These are phyloP conservation scores for Columba livia DNA, from an alignment of 2,113 vertebrate genomes.

Conservation along the genomic window DNA sequence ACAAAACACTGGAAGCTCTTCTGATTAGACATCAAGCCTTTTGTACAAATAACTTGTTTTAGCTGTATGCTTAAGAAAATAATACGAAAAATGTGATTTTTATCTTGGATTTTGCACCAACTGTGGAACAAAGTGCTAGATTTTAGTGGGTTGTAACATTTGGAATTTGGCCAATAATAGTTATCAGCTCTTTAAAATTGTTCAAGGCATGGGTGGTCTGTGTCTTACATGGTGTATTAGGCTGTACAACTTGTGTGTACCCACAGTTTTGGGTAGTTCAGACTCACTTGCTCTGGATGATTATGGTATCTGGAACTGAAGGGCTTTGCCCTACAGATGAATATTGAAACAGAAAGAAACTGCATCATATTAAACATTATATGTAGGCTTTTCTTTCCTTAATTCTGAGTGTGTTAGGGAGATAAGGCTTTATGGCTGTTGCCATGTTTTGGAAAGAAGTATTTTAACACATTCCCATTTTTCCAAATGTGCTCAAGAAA, in stretches of 20 bases:
- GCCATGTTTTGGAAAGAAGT: neutral
- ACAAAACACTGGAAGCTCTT: neutral
- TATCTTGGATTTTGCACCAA: neutral
- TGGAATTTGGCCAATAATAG: neutral
- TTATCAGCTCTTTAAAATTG: neutral
- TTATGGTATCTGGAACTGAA: neutral
- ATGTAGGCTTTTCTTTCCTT: neutral
- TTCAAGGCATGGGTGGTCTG: neutral
- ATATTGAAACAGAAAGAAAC: neutral
- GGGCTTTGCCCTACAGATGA: neutral
- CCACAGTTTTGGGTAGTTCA: neutral
- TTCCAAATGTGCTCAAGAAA: neutral
- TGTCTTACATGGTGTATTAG: neutral
- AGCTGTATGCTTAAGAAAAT: neutral
- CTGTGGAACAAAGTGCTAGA: neutral
- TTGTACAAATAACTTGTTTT: neutral
- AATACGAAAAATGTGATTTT: neutral
- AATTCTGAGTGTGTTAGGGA: neutral
- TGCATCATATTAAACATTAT: neutral
- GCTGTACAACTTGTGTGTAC: neutral
- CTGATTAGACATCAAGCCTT: neutral
- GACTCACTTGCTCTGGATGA: neutral
- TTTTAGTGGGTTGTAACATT: neutral
- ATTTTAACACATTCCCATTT: neutral
- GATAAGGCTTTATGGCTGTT: neutral